Evolutionary conservation across 2,113 vertebrate species (phyloP), one percentile per base, ranked within the genome.

Genomic region (Atlantisia rogersi): DNA sequence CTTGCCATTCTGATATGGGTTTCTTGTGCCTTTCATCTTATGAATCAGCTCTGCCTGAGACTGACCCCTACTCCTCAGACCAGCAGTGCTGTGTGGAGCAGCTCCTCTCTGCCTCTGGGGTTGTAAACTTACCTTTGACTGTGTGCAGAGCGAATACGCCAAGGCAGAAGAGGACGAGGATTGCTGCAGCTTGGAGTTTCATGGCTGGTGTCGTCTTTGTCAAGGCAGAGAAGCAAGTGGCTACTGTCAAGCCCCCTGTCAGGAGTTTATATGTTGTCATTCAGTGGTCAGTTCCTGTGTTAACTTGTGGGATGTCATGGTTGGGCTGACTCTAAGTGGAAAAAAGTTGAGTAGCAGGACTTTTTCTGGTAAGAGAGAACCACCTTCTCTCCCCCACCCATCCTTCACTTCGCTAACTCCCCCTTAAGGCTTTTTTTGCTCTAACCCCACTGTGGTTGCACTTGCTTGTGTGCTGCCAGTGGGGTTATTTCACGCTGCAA

Each of bases 341-440:
- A 97, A 90, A 85, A 53, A 15, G 26, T 2, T 83, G 53, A 80
- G 76, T 20, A 19, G 42, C 35, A n/a, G 75, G 67, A 90, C 42
- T 69, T 90, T 92, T 95, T 94, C 39, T 95, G 75, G 86, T 90
- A 35, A 35, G 58, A 13, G 4, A 92, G 75, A 95, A 73, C 86
- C 86, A 86, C 93, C 53, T 88, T 59, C 91, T 88, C 32, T 39
- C 68, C 46, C 44, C 50, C 12, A n/a, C 18, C 16, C 39, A 0
- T 48, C 55, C 80, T 90, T 78, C n/a, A 3, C 39, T 76, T 35
- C 35, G 35, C 35, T 35, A 35, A 94, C 74, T 77, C 89, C 86
- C 86, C 77, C 86, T 94, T 92, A 89, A 95, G 81, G 65, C n/a
- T 96, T 89, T 97, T 96, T 94, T 93, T 96, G 89, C 93, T n/a